Conservation (phyloP, 2,888 invertebrate species). For the Capitulum mitella region DNA sequence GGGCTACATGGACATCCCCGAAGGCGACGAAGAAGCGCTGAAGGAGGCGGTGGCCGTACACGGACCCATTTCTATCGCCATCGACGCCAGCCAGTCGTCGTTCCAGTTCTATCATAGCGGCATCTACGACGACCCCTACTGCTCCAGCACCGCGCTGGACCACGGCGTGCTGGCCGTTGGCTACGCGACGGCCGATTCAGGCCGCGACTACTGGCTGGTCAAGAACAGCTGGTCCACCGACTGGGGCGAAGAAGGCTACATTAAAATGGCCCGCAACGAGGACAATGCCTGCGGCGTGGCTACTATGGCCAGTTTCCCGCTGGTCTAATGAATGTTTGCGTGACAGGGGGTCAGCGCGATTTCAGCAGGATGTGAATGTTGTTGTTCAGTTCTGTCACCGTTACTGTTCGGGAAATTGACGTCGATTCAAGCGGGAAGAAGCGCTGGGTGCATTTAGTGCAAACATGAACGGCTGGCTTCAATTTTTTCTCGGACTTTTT, state of each 20-base stretch:
- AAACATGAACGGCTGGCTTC: too few relatives aligned
- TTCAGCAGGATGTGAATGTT: too few relatives aligned
- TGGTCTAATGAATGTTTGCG: too few relatives aligned
- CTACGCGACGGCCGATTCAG: slow-evolving; percentile 59
- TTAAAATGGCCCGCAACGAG: slow-evolving; percentile 77
- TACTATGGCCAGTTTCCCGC: slow-evolving; percentile 70
- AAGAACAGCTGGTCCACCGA: slow-evolving; percentile 74
- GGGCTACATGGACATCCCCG: slow-evolving; percentile 67
- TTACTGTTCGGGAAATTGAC: too few relatives aligned
- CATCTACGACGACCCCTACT: slow-evolving; percentile 58
- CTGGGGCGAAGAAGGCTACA: slow-evolving; percentile 80
- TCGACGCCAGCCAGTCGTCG: slow-evolving; percentile 74
- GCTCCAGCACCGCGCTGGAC: slow-evolving; percentile 62
- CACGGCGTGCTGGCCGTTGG: slow-evolving; percentile 80
- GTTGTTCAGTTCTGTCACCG: too few relatives aligned
- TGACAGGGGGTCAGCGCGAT: too few relatives aligned
- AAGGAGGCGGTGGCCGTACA: slow-evolving; percentile 69
- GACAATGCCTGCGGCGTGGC: slow-evolving; percentile 83
- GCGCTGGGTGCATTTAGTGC: too few relatives aligned
- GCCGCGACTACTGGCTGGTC: slow-evolving; percentile 71
- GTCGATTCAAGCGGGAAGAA: too few relatives aligned
- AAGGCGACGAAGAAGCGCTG: slow-evolving; percentile 64
- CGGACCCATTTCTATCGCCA: slow-evolving; percentile 79
- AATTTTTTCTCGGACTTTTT: too few relatives aligned
- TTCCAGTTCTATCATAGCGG: slow-evolving; percentile 68